Conservation (phyloP, 2,888 invertebrate species). For the Aleiodes testaceus region DNA sequence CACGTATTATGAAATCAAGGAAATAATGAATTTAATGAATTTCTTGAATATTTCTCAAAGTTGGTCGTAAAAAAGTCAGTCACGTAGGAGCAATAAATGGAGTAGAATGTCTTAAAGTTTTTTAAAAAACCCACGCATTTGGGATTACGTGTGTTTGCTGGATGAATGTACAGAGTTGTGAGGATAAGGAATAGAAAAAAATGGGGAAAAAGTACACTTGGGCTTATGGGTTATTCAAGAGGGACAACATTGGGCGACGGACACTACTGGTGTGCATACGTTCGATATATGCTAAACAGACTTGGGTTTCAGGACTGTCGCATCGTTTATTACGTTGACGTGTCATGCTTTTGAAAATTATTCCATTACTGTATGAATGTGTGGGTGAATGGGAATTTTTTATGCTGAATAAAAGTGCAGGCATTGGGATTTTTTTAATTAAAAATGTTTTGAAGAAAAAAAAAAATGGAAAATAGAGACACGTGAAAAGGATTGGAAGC, state of each 20-base stretch:
- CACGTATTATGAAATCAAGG: slow-evolving; percentile 20
- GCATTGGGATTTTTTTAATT: not conserved
- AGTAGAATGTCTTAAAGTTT: too few relatives aligned
- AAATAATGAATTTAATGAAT: not conserved
- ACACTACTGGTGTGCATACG: slow-evolving; percentile 40
- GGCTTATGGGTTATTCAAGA: slow-evolving; percentile 69
- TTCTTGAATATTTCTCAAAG: slow-evolving; percentile 20
- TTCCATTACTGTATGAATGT: slow-evolving; percentile 17
- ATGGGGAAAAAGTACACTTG: slow-evolving; percentile 46
- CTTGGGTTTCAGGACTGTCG: slow-evolving; percentile 54
- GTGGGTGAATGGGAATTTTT: slow-evolving; percentile 15
- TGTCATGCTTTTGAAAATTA: slow-evolving; percentile 1
- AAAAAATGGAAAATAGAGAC: too few relatives aligned
- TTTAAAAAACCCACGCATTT: slow-evolving; percentile 30
- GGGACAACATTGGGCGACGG: slow-evolving; percentile 47
- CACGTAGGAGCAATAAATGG: too few relatives aligned
- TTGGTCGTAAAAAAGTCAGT: not conserved
- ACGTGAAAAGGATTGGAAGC: too few relatives aligned
- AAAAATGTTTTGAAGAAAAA: not conserved
- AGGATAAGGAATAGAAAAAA: slow-evolving; percentile 30
- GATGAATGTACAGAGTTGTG: slow-evolving; percentile 23
- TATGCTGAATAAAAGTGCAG: not conserved
- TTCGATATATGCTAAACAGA: slow-evolving; percentile 67
- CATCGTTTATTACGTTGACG: slow-evolving; percentile 57
- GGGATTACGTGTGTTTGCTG: slow-evolving; percentile 13